Base-by-base conservation (phyloP, 2,888 invertebrate species). In the Dryocosmus kuriphilus region DNA sequence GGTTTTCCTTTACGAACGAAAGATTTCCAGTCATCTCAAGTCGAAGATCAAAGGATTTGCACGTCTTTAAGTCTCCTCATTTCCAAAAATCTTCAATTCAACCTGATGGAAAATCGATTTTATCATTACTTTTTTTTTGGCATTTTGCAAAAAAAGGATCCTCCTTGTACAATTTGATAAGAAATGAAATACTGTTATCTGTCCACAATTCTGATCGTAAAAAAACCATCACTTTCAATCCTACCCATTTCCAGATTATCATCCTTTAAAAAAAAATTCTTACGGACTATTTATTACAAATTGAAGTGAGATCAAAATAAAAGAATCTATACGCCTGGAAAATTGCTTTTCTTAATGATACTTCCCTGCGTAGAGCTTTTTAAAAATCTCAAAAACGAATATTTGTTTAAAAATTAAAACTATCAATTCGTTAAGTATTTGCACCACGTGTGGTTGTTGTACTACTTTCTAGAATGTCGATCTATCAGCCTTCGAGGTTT, bases 21-120 rank as follows among this genome's bases (percentile, higher is more conserved):
- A 71, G 71, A 71, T 71, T 71, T 71, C 51, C 27, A 71, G 71
- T 71, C 71, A 71, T 71, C 71, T 51, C 30, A 71, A 71, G 71
- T 71, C 71, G 51, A 51, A 71, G 71, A 71, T 71, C 71, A 71
- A 71, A 71, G 71, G 51, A 51, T 71, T 71, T 71, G 46, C 71
- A 71, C 71, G 51, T 46, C 51, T 71, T 71, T 71, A 71, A 71
- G 51, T 71, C 71, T 51, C 51, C 46, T 71, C 46, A 51, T 71
- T 51, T 71, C 30, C 67, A 71, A 71, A 51, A 71, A 51, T 51
- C 51, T 71, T 30, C 30, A 24, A 67, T 67, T 24, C 46, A 46
- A 24, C 30, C 9, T 51, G 27, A 67, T 67, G 46, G 41, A 41
- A 67, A 67, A 67, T 67, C 67, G 46, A 67, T 67, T 27, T 67